phyloP scores from a whole-genome alignment of 2,113 vertebrate genomes.

The Formicarius rufipectus region DNA sequence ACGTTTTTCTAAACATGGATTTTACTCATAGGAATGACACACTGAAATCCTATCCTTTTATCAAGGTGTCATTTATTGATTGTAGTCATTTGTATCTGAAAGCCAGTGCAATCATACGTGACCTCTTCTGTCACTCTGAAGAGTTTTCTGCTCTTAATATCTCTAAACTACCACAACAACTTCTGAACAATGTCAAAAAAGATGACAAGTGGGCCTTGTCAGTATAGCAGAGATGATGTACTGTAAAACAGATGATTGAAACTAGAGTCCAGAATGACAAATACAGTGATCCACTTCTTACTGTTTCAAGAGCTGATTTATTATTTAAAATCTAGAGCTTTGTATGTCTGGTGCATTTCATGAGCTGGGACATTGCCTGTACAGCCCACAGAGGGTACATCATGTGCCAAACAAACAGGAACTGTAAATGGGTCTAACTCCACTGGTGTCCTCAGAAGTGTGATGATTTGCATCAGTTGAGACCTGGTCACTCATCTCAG shows the following conservation, averaged over 20 bases:
- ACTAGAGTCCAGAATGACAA: background rate
- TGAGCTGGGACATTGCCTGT: background rate
- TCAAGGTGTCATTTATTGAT: background rate
- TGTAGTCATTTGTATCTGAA: background rate
- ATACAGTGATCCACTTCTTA: background rate
- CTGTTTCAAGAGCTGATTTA: background rate
- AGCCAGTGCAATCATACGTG: background rate
- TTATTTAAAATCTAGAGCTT: background rate
- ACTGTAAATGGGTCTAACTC: background rate
- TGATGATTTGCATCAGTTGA: background rate
- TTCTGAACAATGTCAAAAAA: background rate
- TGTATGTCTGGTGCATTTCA: background rate
- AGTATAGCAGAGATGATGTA: background rate
- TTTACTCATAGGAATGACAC: background rate
- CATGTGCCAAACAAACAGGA: background rate
- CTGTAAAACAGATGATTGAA: constrained; percentile 26
- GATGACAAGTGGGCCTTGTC: background rate
- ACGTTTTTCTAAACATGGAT: background rate
- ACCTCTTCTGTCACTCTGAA: background rate
- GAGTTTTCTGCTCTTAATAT: background rate
- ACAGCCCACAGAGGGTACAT: background rate
- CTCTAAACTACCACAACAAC: background rate
- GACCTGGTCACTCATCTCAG: background rate
- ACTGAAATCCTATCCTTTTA: background rate
- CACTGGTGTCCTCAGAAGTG: background rate